Evolutionary conservation across 2,797 vertebrate genomes (phyloP).

Genomic region (Coranthus polyacanthus): DNA sequence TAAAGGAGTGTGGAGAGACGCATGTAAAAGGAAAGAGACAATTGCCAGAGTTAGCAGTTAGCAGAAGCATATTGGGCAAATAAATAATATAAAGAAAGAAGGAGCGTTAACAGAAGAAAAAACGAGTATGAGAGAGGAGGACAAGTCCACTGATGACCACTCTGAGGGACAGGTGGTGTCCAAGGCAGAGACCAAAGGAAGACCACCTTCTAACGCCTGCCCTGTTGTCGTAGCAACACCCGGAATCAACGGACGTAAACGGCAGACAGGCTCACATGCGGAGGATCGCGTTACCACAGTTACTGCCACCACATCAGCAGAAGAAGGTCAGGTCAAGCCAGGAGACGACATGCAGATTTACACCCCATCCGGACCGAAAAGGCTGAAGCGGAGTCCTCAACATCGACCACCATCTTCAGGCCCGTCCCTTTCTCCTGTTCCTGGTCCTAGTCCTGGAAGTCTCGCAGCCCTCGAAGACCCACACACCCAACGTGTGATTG

Average conservation of each 20-base stretch:
- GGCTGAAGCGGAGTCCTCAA: conserved; percentile 85
- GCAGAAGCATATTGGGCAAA: conserved; percentile 19
- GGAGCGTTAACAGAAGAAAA: conserved; percentile 31
- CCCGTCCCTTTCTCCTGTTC: conserved; percentile 70
- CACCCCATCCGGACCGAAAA: conserved; percentile 76
- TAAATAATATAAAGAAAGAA: conserved; percentile 35
- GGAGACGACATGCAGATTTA: conserved; percentile 55
- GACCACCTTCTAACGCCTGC: conserved; percentile 82
- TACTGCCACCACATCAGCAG: conserved; percentile 27
- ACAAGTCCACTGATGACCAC: conserved; percentile 81
- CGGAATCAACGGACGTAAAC: conserved; percentile 77
- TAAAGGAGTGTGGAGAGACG: conserved; percentile 25
- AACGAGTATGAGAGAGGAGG: conserved; percentile 89
- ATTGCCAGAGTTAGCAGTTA: conserved; percentile 8
- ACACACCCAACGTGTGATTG: conserved; percentile 89
- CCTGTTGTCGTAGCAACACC: conserved; percentile 80
- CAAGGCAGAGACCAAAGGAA: conserved; percentile 84
- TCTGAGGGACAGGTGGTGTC: conserved; percentile 85
- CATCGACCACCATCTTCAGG: conserved; percentile 66
- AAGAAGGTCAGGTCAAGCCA: conserved; percentile 42
- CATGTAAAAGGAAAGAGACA: conserved; percentile 19
- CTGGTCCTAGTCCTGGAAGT: conserved; percentile 68
- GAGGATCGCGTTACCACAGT: conserved; percentile 51
- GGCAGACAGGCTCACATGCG: conserved; percentile 72
- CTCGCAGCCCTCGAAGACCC: conserved; percentile 84